Conservation (phyloP, 2,888 invertebrate species). For the Lacanobia oleracea region DNA sequence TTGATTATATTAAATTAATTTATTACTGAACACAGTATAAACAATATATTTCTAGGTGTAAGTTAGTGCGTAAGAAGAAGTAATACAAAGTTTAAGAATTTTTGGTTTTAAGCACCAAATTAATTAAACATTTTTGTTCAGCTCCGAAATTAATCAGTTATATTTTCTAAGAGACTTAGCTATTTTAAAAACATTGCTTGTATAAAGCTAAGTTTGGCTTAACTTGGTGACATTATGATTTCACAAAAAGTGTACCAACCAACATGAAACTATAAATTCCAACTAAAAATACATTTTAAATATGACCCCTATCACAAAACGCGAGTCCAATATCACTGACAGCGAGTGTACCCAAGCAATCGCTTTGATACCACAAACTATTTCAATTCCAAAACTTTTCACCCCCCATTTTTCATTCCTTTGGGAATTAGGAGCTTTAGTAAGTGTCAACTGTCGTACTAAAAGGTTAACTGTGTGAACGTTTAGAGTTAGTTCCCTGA, state of each 20-base stretch:
- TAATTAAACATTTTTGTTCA: background rate
- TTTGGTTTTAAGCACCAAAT: background rate
- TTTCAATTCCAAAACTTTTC: slow-evolving; percentile 79
- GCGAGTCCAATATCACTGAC: slow-evolving; percentile 32
- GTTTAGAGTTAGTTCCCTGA: slow-evolving; percentile 46
- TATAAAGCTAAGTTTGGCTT: no score
- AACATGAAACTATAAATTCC: background rate
- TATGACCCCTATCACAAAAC: slow-evolving; percentile 9
- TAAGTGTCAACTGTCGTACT: slow-evolving; percentile 67
- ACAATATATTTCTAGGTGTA: no score
- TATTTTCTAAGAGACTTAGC: no score
- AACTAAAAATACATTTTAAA: background rate
- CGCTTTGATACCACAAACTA: slow-evolving; percentile 75
- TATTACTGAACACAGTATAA: no score
- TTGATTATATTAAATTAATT: no score
- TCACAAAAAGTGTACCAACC: background rate
- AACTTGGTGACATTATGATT: background rate
- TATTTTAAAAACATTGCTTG: no score
- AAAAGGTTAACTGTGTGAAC: slow-evolving; percentile 65
- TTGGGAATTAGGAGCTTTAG: slow-evolving; percentile 71
- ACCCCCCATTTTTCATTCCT: slow-evolving; percentile 79
- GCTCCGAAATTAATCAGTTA: background rate
- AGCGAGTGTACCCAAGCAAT: slow-evolving; percentile 63
- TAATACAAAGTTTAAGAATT: background rate
- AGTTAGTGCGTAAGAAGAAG: no score